Base-by-base conservation (phyloP, 1,140 invertebrate species). In the Theocolax elegans region DNA sequence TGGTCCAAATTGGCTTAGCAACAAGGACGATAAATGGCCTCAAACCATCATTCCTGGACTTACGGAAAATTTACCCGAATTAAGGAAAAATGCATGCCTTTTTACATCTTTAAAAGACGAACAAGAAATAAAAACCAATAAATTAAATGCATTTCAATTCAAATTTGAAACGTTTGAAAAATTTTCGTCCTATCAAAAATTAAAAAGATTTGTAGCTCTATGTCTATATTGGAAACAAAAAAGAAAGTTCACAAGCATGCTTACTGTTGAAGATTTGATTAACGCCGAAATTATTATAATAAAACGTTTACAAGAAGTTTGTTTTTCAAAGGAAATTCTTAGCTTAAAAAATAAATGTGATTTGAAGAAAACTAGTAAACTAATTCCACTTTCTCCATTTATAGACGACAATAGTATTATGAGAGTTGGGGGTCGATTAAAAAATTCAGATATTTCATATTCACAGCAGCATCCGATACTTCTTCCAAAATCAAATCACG, bases 1-100 rank as follows among this genome's bases (percentile, higher is more conserved):
- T 1, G 65, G 65, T 25, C 71, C 65, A 8, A 8, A 2, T 17
- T 72, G 65, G 71, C 29, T 72, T 10, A 31, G 1, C 1, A 2
- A 58, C 15, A 1, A 27, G 1, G 1, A 3, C 7, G 6, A 15
- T 6, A 13, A 3, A 0, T 67, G 59, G 65, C 64, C 59, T 0
- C 19, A 21, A 19, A 7, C 12, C 10, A 29, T 2, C 15, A 29
- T 29, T 29, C 23, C 42, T 44, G 42, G n/a, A 44, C 8, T 44
- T n/a, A n/a, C n/a, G n/a, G 42, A 44, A 8, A 15, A 44, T 12
- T n/a, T 44, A 44, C 42, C 42, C 3, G 42, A 44, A n/a, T 4
- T 21, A 3, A 19, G 6, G 9, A 53, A 2, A 29, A 53, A 3
- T 29, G 13, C 25, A 3, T 27, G 25, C 29, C 3, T 17, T 49